Percentiles rank a stretch among this genome's conserved stretches.
These are phyloP conservation scores for Tautogolabrus adspersus DNA, from an alignment of 2,113 vertebrate species.

Conservation along the genomic window DNA sequence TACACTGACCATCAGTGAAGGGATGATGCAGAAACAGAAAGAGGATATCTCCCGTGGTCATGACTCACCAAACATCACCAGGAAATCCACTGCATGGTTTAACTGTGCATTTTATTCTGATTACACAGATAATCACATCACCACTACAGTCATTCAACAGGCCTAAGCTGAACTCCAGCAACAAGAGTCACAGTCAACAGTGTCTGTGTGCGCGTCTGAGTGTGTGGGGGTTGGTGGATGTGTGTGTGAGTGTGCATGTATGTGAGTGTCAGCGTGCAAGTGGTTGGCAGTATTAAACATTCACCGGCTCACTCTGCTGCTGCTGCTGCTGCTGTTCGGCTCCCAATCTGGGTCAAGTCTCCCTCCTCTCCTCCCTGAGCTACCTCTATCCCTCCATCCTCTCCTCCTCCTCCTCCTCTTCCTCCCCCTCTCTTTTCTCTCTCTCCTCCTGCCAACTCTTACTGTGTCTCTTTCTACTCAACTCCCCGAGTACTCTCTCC, in stretches of 20 bases:
- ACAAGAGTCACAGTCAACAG: conserved; percentile 79
- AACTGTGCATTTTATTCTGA: conserved; percentile 15
- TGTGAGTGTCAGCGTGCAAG: conserved; percentile 51
- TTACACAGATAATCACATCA: conserved; percentile 48
- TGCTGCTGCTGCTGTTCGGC: conserved; percentile 75
- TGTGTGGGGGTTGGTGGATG: conserved; percentile 28
- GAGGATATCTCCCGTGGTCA: background rate
- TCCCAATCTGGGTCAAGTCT: conserved; percentile 83
- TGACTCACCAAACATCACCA: conserved; percentile 2
- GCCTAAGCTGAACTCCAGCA: conserved; percentile 72
- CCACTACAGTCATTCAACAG: conserved; percentile 73
- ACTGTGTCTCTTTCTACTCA: conserved; percentile 39
- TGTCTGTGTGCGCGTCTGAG: conserved; percentile 58
- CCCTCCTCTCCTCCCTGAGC: conserved; percentile 77
- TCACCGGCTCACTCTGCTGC: conserved; percentile 78
- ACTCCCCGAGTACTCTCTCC: conserved; percentile 59
- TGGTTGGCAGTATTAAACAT: conserved; percentile 80
- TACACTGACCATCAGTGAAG: background rate
- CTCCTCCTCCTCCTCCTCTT: conserved; percentile 7
- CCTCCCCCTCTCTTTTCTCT: conserved; percentile 12
- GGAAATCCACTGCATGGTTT: conserved; percentile 24
- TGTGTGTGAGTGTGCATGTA: conserved; percentile 17
- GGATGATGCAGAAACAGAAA: conserved; percentile 21
- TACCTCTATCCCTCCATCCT: conserved; percentile 73
- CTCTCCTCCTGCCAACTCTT: conserved; percentile 20